Evolutionary conservation across 1,140 invertebrate genomes (phyloP).

Genomic region (Drosophila equinoxialis): DNA sequence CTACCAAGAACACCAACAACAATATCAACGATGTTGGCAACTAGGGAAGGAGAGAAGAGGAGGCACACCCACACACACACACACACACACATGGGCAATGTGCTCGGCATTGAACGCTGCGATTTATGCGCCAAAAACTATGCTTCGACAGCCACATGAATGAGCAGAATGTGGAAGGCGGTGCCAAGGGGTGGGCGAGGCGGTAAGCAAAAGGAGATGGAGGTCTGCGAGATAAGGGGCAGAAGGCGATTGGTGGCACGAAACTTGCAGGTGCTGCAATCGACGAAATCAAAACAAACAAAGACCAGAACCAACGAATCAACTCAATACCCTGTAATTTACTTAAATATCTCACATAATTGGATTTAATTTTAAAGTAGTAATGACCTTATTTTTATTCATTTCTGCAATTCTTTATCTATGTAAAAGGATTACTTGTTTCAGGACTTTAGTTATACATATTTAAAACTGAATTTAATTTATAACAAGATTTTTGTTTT

Average conservation of each 20-base stretch:
- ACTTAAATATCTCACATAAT: neutral
- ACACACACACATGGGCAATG: conserved; percentile 28
- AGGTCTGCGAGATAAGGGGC: neutral
- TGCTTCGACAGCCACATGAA: conserved; percentile 80
- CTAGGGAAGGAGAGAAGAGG: neutral
- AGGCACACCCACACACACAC: conserved; percentile 9
- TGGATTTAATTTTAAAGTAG: no score
- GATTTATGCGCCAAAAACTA: conserved; percentile 82
- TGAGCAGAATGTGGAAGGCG: conserved; percentile 44
- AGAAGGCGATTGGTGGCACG: conserved; percentile 31
- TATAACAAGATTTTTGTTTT: no score
- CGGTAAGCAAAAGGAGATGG: conserved; percentile 6
- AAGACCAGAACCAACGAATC: conserved; percentile 1
- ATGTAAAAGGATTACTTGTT: no score
- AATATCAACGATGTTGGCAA: conserved; percentile 15
- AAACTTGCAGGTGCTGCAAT: conserved; percentile 68
- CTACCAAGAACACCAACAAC: conserved; percentile 47
- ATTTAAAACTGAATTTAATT: no score
- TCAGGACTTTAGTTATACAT: no score
- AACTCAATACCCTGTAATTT: neutral
- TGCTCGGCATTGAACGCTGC: conserved; percentile 72
- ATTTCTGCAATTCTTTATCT: no score
- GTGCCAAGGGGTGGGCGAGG: conserved; percentile 1
- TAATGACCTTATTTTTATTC: no score
- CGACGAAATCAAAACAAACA: conserved; percentile 72